Evolutionary conservation across 2,113 vertebrate species (phyloP).

Genomic region (Sinocyclocheilus grahami): DNA sequence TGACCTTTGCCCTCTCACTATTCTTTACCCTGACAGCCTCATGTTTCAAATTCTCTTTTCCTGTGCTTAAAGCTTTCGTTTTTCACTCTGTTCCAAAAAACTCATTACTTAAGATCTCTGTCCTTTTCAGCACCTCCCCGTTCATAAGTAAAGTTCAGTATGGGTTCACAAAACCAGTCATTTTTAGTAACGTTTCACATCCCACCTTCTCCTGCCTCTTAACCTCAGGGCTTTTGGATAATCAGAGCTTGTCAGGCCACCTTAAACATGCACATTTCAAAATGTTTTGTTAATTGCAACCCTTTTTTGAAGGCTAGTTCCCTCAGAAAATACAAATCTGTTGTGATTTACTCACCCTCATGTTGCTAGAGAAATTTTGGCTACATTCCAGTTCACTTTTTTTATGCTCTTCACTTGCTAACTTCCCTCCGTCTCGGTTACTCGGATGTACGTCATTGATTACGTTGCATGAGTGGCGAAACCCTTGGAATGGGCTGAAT

Average conservation of each 20-base stretch:
- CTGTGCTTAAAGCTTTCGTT: conserved; percentile 35
- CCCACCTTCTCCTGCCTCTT: conserved; percentile 63
- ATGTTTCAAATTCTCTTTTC: conserved; percentile 29
- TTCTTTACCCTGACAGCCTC: conserved; percentile 31
- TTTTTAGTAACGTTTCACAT: not conserved
- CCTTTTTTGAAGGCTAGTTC: not conserved
- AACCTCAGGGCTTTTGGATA: conserved; percentile 76
- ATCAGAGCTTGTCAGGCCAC: conserved; percentile 12
- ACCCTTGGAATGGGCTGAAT: too few relatives aligned
- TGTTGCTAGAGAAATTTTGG: not conserved
- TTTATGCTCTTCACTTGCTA: too few relatives aligned
- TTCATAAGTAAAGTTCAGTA: not conserved
- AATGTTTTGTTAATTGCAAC: not conserved
- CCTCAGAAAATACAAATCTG: not conserved
- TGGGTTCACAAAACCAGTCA: conserved; percentile 25
- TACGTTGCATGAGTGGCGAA: too few relatives aligned
- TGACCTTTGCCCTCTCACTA: conserved; percentile 13
- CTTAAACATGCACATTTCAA: conserved; percentile 30
- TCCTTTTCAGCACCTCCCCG: not conserved
- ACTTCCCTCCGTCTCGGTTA: too few relatives aligned
- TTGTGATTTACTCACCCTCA: not conserved
- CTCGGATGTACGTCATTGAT: too few relatives aligned
- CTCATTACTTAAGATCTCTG: conserved; percentile 24
- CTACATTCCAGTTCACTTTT: too few relatives aligned
- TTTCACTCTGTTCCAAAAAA: conserved; percentile 20